These are phyloP conservation scores for Rallus limicola DNA, from an alignment of 2,113 vertebrate species.

Conservation along the genomic window DNA sequence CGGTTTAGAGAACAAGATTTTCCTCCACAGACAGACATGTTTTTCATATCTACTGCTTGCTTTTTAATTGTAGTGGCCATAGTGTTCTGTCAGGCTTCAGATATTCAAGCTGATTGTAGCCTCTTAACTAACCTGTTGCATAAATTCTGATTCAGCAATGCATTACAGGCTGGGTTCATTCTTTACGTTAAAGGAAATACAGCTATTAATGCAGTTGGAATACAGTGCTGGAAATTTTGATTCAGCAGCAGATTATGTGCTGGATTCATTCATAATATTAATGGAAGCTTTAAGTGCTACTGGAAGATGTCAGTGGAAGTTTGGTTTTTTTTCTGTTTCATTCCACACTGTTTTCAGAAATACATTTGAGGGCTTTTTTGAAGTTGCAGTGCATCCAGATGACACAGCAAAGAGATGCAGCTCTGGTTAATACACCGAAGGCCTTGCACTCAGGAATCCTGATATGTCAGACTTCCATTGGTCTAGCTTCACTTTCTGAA, in stretches of 20 bases:
- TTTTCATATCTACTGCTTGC: neutral
- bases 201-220: slow-evolving; percentile 57
- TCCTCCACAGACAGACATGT: neutral
- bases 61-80: neutral
- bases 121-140: slow-evolving; percentile 49
- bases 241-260: slow-evolving; percentile 37
- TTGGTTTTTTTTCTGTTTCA: neutral
- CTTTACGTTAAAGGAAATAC: slow-evolving; percentile 60
- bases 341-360: neutral
- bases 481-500: slow-evolving; percentile 12
- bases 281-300: slow-evolving; percentile 39
- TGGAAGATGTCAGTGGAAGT: neutral
- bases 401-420: slow-evolving; percentile 27
- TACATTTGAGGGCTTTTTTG: neutral
- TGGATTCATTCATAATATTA: slow-evolving; percentile 40
- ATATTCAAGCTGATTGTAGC: neutral
- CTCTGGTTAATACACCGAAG: slow-evolving; percentile 26
- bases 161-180: slow-evolving; percentile 30
- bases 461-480: neutral
- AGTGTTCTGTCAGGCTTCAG: slow-evolving; percentile 13
- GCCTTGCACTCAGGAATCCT: neutral
- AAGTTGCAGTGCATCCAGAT: slow-evolving; percentile 15
- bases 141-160: slow-evolving; percentile 58
- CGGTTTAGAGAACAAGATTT: slow-evolving; percentile 47
- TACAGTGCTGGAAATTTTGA: slow-evolving; percentile 44